These are phyloP conservation scores for Sipha flava DNA, from an alignment of 1,140 invertebrate genomes.

Conservation along the genomic window DNA sequence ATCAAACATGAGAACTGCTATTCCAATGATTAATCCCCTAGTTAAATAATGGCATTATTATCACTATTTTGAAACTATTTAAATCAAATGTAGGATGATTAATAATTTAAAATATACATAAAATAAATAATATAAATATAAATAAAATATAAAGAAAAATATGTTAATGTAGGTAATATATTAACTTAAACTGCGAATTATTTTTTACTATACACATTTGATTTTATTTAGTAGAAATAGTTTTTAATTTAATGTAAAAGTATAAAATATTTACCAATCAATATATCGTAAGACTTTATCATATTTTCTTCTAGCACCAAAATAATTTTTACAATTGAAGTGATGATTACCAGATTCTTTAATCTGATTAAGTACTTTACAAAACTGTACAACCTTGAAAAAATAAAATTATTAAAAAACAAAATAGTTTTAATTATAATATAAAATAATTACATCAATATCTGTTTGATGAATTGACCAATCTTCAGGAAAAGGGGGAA, in stretches of 20 bases:
- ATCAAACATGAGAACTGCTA: too few relatives aligned
- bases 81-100: too few relatives aligned
- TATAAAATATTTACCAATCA: constrained; percentile 44
- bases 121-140: too few relatives aligned
- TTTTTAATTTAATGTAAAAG: not conserved
- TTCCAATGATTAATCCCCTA: too few relatives aligned
- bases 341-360: constrained; percentile 63
- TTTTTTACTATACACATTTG: too few relatives aligned
- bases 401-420: not conserved
- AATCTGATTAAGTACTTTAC: constrained; percentile 50
- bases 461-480: constrained; percentile 45
- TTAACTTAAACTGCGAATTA: too few relatives aligned
- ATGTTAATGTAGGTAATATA: too few relatives aligned
- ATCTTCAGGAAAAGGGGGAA: constrained; percentile 68
- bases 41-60: too few relatives aligned
- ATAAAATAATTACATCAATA: constrained; percentile 32
- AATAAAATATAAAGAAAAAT: too few relatives aligned
- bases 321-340: constrained; percentile 53
- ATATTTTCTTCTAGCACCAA: constrained; percentile 59
- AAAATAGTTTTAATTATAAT: not conserved
- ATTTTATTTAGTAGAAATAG: too few relatives aligned
- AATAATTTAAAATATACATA: too few relatives aligned
- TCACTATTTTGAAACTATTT: too few relatives aligned
- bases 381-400: constrained; percentile 40
- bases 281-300: constrained; percentile 63